These are phyloP conservation scores for Asobara japonica DNA, from an alignment of 1,140 invertebrate species.

Conservation along the genomic window DNA sequence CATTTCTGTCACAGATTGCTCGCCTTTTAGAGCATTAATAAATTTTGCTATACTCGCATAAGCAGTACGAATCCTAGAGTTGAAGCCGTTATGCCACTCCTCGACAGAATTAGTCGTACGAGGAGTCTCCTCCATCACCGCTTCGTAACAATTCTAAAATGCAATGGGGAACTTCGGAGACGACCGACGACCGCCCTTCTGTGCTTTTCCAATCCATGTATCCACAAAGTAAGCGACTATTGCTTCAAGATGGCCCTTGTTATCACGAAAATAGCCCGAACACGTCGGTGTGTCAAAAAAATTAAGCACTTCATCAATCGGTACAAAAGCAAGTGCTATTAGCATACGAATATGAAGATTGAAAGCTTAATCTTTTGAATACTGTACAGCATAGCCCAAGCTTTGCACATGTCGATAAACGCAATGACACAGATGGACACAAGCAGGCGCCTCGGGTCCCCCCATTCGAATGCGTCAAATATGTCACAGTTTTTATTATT, in stretches of 20 bases:
- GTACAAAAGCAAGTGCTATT: conserved; percentile 19
- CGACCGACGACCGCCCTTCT: neutral
- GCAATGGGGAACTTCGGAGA: conserved; percentile 45
- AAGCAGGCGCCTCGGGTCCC: too few relatives aligned
- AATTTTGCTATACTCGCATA: conserved; percentile 16
- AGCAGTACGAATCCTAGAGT: neutral
- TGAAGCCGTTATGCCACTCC: conserved; percentile 19
- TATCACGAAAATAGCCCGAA: neutral
- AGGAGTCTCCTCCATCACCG: neutral
- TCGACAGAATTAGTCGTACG: conserved; percentile 19
- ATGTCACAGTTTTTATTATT: too few relatives aligned
- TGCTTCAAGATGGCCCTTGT: neutral
- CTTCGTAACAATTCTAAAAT: neutral
- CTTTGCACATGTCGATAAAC: too few relatives aligned
- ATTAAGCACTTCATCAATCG: neutral
- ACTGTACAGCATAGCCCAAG: too few relatives aligned
- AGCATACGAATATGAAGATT: neutral
- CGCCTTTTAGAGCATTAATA: conserved; percentile 8
- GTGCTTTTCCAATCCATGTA: conserved; percentile 23
- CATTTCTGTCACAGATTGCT: neutral
- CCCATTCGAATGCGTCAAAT: too few relatives aligned
- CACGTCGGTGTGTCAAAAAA: neutral
- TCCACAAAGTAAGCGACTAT: conserved; percentile 18
- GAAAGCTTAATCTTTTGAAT: too few relatives aligned
- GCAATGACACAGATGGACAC: too few relatives aligned